These are phyloP conservation scores for Parambassis ranga DNA, from an alignment of 2,797 vertebrate genomes.

Conservation along the genomic window DNA sequence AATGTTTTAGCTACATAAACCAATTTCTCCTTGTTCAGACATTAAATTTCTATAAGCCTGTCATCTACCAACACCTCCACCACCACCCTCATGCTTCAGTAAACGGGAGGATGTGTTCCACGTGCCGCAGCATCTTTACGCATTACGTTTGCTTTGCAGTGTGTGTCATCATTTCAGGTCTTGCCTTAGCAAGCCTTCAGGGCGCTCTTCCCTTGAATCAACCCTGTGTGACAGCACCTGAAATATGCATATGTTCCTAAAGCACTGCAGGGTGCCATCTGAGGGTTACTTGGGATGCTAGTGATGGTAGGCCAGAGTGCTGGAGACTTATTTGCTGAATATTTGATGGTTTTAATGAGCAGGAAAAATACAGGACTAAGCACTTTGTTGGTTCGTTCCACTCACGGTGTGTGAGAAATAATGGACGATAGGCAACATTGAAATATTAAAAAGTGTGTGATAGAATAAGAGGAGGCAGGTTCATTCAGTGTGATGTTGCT, in stretches of 20 bases:
- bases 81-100: neutral
- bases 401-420: slow-evolving; percentile 59
- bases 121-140: slow-evolving; percentile 39
- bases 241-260: slow-evolving; percentile 74
- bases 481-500: slow-evolving; percentile 8
- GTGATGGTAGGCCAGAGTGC: slow-evolving; percentile 59
- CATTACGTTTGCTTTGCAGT: slow-evolving; percentile 39
- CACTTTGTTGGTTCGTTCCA: slow-evolving; percentile 70
- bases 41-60: slow-evolving; percentile 42
- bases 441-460: slow-evolving; percentile 75
- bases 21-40: slow-evolving; percentile 48
- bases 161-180: slow-evolving; percentile 52
- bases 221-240: slow-evolving; percentile 64
- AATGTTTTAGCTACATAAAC: slow-evolving; percentile 42
- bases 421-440: slow-evolving; percentile 62
- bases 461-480: slow-evolving; percentile 18
- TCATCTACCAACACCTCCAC: slow-evolving; percentile 11
- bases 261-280: slow-evolving; percentile 28
- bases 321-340: slow-evolving; percentile 75
- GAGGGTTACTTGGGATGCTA: slow-evolving; percentile 56
- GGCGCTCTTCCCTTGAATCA: slow-evolving; percentile 27
- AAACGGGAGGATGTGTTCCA: slow-evolving; percentile 22
- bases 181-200: slow-evolving; percentile 20
- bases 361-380: slow-evolving; percentile 77
- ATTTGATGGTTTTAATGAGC: slow-evolving; percentile 78